These are phyloP conservation scores for Temnothorax unifasciatus DNA, from an alignment of 2,888 invertebrate species.

Conservation along the genomic window DNA sequence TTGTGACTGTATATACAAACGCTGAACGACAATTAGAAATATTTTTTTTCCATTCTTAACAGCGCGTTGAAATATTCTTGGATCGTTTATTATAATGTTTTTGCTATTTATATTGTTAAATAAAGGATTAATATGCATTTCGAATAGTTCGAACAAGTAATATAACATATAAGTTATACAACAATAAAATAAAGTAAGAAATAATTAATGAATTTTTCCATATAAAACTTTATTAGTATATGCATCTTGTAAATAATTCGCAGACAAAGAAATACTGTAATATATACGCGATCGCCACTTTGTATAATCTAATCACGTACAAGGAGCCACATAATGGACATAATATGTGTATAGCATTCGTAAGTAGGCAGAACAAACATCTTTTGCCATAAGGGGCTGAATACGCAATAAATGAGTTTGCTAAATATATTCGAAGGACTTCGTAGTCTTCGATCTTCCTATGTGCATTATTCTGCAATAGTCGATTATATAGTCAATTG, in stretches of 20 bases:
- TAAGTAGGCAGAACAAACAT: slow-evolving; percentile 22
- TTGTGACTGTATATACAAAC: neutral
- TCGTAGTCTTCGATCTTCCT: neutral
- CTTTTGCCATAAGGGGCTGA: neutral
- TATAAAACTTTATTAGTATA: slow-evolving; percentile 40
- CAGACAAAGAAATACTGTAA: slow-evolving; percentile 26
- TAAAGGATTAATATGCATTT: neutral
- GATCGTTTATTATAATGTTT: neutral
- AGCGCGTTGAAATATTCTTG: neutral
- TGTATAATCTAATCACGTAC: slow-evolving; percentile 41
- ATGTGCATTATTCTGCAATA: neutral
- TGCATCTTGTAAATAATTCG: neutral
- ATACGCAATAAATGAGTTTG: neutral
- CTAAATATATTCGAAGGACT: slow-evolving; percentile 27
- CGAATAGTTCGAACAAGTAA: neutral
- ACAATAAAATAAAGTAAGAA: slow-evolving; percentile 1
- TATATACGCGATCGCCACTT: neutral
- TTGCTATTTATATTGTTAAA: neutral
- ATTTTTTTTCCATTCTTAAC: neutral
- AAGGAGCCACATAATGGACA: neutral
- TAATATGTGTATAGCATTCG: slow-evolving; percentile 25
- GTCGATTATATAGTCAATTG: neutral
- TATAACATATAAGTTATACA: neutral
- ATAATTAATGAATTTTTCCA: slow-evolving; percentile 13
- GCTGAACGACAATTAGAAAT: neutral